Evolutionary conservation across 1,140 invertebrate genomes (phyloP), one percentile per base, ranked within the genome.

Genomic region (Aphelenchoides fujianensis): DNA sequence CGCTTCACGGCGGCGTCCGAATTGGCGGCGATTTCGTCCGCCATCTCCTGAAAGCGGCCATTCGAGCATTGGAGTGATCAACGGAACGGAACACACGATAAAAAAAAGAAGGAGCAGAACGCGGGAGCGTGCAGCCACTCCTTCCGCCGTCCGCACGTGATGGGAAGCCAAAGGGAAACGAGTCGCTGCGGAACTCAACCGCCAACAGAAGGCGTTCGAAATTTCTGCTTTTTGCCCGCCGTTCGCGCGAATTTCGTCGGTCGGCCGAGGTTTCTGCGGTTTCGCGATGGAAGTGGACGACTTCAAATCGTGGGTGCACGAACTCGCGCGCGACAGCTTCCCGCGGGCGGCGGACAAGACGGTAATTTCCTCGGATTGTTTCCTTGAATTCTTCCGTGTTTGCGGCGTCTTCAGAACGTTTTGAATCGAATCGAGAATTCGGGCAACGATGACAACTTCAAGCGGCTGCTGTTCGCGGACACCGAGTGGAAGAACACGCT

Each of bases 1-100:
- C 37, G 23, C 31, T 68, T 35, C 19, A 74, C 36, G 19, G 73
- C 73, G 30, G 35, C 55, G 12, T 23, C 57, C 3, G 72, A 41
- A 19, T 74, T 62, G 7, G 19, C 64, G 5, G 34, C 41, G 19
- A 74, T 55, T 70, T 37, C 19, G 2, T 68, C 61, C 9, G 61
- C 69, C 69, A 70, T 70, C n/a, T n/a, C n/a, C 19, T 68, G 23
- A 53, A 28, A 35, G 37, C 23, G 27, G 16, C 41, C 12, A 48
- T 12, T 48, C 41, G n/a, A n/a, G n/a, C n/a, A n/a, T n/a, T n/a
- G n/a, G n/a, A n/a, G n/a, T n/a, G 5, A 32, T 53, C 9, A 32
- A 64, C 23, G 55, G 19, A 59, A 59, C 23, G 7, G 37, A 27
- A 9, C 23, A 59, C 5, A 5, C n/a, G 36, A 66, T 61, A 61